Evolutionary conservation across 2,113 vertebrate species (phyloP).

Genomic region (Taurulus bubalis): DNA sequence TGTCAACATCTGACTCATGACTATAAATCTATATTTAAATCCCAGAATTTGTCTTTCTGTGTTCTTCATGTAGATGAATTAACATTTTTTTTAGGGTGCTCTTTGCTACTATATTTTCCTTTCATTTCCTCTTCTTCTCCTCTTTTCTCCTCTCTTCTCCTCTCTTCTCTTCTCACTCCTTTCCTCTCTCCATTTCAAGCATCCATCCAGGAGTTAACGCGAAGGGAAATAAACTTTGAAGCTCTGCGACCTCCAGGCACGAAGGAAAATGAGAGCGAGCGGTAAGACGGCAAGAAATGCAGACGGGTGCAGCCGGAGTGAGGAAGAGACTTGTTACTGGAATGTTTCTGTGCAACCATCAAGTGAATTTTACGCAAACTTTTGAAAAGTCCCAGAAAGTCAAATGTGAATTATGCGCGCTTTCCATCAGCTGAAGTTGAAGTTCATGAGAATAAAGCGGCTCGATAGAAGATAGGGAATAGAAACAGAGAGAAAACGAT

Average conservation of each 20-base stretch:
- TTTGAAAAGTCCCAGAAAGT: constrained; percentile 70
- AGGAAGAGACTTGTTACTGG: constrained; percentile 55
- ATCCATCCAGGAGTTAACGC: constrained; percentile 67
- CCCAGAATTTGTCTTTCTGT: constrained; percentile 8
- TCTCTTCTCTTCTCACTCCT: constrained; percentile 32
- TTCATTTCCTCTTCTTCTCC: constrained; percentile 17
- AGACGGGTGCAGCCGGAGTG: constrained; percentile 47
- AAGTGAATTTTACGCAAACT: constrained; percentile 77
- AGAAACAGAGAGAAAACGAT: neutral
- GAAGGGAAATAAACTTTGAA: constrained; percentile 81
- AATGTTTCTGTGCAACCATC: constrained; percentile 64
- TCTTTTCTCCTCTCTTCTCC: constrained; percentile 30
- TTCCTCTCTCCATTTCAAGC: constrained; percentile 71
- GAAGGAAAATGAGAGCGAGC: constrained; percentile 48
- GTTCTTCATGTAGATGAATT: neutral
- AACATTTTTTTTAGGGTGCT: constrained; percentile 1
- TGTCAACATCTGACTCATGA: neutral
- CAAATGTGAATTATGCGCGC: constrained; percentile 57
- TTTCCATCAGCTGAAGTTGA: constrained; percentile 38
- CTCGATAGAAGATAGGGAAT: constrained; percentile 31
- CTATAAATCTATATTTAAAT: constrained; percentile 25
- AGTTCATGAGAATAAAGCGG: constrained; percentile 41
- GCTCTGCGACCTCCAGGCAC: constrained; percentile 72
- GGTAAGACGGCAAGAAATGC: constrained; percentile 72
- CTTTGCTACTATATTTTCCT: constrained; percentile 4